Conservation (phyloP, 2,113 vertebrate species). For the Platichthys stellatus region DNA sequence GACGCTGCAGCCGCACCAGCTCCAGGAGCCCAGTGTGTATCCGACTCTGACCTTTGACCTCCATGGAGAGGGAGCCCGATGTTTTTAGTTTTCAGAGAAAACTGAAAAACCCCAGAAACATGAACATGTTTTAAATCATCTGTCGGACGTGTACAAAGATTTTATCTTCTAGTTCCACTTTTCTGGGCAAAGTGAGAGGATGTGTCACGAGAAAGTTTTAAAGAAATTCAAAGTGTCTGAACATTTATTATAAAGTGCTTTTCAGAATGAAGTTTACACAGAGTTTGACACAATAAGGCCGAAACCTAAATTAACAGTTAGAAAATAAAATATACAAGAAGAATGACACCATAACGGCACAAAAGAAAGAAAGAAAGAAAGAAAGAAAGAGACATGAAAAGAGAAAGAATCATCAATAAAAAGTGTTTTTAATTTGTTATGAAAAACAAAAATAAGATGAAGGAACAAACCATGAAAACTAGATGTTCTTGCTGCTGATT, state of each 20-base stretch:
- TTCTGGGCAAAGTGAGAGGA: no score
- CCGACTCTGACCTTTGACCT: slow-evolving; percentile 29
- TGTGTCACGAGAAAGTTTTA: no score
- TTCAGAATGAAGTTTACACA: no score
- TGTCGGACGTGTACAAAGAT: no score
- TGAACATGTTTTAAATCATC: neutral
- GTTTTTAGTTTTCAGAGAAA: neutral
- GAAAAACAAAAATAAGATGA: no score
- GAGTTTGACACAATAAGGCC: no score
- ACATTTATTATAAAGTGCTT: no score
- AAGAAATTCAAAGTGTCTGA: no score
- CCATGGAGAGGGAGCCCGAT: neutral
- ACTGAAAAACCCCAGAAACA: neutral
- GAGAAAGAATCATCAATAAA: neutral
- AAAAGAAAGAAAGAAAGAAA: no score
- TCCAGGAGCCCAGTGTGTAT: neutral
- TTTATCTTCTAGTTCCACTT: no score
- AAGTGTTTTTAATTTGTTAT: no score
- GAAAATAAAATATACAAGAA: neutral
- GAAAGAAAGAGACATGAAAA: neutral
- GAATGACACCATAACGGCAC: neutral
- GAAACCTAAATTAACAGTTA: neutral
- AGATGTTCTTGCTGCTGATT: slow-evolving; percentile 18
- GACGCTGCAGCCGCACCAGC: neutral
- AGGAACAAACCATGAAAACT: neutral